A percentile compares a stretch with the other conserved stretches of the same genome.
These are phyloP conservation scores for Melanophora roralis DNA, from an alignment of 2,888 invertebrate genomes.

Conservation along the genomic window DNA sequence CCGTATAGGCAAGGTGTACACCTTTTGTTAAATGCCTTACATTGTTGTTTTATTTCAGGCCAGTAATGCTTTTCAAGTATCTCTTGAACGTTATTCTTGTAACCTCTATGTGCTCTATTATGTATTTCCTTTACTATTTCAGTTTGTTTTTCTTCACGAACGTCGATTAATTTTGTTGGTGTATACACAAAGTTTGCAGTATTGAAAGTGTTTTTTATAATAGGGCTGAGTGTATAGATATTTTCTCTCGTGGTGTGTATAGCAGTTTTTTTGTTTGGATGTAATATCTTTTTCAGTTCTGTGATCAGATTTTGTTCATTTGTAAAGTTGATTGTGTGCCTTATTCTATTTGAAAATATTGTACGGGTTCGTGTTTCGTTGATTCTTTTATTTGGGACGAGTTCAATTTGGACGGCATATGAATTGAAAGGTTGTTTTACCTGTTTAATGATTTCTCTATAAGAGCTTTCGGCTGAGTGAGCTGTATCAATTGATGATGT, in stretches of 20 bases:
- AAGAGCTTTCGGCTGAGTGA: neutral
- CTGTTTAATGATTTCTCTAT: neutral
- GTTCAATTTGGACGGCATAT: neutral
- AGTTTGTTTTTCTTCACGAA: neutral
- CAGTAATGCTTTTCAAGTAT: neutral
- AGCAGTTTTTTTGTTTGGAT: neutral
- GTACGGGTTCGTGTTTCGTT: slow-evolving; percentile 6
- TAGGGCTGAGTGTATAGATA: neutral
- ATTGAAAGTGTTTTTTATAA: neutral
- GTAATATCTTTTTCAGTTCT: slow-evolving; percentile 13
- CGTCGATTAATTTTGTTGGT: neutral
- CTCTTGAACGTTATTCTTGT: neutral
- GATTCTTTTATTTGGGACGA: neutral
- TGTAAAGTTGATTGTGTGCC: slow-evolving; percentile 3
- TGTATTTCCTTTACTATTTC: neutral
- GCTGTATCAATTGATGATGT: neutral
- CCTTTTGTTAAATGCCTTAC: slow-evolving; percentile 7
- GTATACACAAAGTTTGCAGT: neutral
- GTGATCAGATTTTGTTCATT: neutral
- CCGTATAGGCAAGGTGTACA: neutral
- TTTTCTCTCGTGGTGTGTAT: slow-evolving; percentile 20
- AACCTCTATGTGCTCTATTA: neutral
- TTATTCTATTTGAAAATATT: no score
- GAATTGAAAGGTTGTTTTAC: neutral
- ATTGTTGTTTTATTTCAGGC: neutral